A percentile compares a stretch with the other conserved stretches of the same genome.
These are phyloP conservation scores for Brenthis ino DNA, from an alignment of 2,888 invertebrate genomes.

Conservation along the genomic window DNA sequence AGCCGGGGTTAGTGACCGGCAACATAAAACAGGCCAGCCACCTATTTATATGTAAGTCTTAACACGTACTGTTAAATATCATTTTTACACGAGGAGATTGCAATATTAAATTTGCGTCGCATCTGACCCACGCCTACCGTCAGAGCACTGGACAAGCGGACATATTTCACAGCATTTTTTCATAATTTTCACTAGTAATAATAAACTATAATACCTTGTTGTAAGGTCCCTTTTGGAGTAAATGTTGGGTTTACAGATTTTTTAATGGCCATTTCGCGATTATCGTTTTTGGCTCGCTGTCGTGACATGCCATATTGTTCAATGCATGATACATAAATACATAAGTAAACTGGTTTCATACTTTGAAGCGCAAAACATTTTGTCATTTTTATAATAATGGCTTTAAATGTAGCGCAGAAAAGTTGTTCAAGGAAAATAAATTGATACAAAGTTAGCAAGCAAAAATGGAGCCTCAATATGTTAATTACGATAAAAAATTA, in stretches of 20 bases:
- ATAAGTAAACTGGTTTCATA: constrained; percentile 69
- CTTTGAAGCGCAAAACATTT: constrained; percentile 59
- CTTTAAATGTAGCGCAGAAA: constrained; percentile 19
- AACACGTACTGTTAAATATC: constrained; percentile 54
- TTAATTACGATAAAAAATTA: not conserved
- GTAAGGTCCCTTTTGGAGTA: constrained; percentile 54
- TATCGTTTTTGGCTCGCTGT: constrained; percentile 70
- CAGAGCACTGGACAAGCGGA: constrained; percentile 67
- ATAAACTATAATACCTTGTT: constrained; percentile 52
- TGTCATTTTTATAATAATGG: constrained; percentile 66
- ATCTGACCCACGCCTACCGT: constrained; percentile 78
- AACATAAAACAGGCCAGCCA: constrained; percentile 21
- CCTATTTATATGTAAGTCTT: constrained; percentile 45
- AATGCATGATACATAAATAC: constrained; percentile 69
- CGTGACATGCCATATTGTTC: constrained; percentile 81
- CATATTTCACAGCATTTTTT: constrained; percentile 74
- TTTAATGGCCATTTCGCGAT: constrained; percentile 58
- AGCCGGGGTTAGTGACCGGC: constrained; percentile 61
- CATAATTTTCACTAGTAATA: constrained; percentile 44
- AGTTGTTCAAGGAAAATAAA: constrained; percentile 13
- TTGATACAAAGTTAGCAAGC: not conserved
- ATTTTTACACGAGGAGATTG: constrained; percentile 54
- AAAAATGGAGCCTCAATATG: not conserved
- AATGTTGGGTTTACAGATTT: constrained; percentile 34
- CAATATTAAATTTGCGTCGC: constrained; percentile 57